These are phyloP conservation scores for Branchinecta lindahli DNA, from an alignment of 1,140 invertebrate genomes.

Conservation along the genomic window DNA sequence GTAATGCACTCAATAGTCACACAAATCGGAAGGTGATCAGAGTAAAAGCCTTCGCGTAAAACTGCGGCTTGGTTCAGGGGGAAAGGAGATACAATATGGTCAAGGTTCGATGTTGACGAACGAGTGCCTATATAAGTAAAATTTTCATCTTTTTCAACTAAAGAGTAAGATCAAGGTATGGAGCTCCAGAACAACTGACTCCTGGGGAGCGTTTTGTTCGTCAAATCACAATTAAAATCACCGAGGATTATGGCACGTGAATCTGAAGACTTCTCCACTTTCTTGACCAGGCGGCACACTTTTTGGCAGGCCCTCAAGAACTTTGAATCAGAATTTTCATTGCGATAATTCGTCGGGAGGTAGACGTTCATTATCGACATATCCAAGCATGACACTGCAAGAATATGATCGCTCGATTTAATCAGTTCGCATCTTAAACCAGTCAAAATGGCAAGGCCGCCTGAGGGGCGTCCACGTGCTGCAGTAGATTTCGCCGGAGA, in stretches of 20 bases:
- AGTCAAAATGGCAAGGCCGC: constrained; percentile 7
- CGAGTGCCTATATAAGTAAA: constrained; percentile 5
- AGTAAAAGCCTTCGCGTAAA: constrained; percentile 4
- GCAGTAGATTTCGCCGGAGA: not conserved
- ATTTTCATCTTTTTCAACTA: constrained; percentile 9
- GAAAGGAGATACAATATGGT: constrained; percentile 1
- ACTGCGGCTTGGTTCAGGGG: constrained; percentile 7
- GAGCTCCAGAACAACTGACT: constrained; percentile 1
- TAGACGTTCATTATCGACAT: constrained; percentile 1
- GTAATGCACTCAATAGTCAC: not conserved
- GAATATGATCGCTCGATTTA: constrained; percentile 4
- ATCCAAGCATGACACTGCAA: constrained; percentile 8
- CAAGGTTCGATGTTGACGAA: constrained; percentile 4
- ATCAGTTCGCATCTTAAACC: not conserved
- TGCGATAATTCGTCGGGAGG: constrained; percentile 7
- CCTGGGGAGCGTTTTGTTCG: not conserved
- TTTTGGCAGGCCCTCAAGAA: constrained; percentile 1
- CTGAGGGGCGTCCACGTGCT: not conserved
- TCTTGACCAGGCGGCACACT: constrained; percentile 4
- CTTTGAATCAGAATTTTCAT: constrained; percentile 6
- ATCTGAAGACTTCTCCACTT: constrained; percentile 1
- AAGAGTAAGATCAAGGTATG: not conserved
- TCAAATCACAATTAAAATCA: constrained; percentile 9
- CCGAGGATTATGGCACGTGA: constrained; percentile 3
- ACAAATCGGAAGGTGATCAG: constrained; percentile 8